These are phyloP conservation scores for Mesaphorura yosii DNA, from an alignment of 1,140 invertebrate species.

Conservation along the genomic window DNA sequence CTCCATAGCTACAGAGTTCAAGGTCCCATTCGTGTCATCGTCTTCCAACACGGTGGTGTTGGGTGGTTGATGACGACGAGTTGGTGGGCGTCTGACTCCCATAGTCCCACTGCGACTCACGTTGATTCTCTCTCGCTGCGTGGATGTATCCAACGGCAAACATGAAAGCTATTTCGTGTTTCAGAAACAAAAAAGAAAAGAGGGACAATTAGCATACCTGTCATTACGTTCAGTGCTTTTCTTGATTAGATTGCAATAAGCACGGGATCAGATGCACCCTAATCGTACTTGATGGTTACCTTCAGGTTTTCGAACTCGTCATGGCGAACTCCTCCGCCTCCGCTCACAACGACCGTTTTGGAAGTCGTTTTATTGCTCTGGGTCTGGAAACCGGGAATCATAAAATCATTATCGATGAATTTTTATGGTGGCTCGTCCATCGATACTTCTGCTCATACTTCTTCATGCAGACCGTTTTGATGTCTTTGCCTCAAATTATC, in stretches of 20 bases:
- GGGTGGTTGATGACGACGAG: constrained; percentile 35
- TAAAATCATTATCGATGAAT: no score
- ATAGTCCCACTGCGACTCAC: constrained; percentile 40
- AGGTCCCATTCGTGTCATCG: neutral
- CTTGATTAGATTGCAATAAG: no score
- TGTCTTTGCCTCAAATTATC: no score
- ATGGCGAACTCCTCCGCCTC: constrained; percentile 4
- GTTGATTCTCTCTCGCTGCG: constrained; percentile 41
- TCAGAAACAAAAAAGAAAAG: neutral
- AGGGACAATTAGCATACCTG: no score
- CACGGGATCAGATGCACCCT: no score
- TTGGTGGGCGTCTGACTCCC: constrained; percentile 39
- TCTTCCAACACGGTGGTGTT: neutral
- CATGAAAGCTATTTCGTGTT: constrained; percentile 37
- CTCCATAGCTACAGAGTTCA: neutral
- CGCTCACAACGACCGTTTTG: constrained; percentile 27
- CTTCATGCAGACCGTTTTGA: no score
- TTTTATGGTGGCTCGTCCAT: no score
- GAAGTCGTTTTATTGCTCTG: constrained; percentile 29
- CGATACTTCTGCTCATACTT: no score
- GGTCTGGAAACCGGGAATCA: constrained; percentile 24
- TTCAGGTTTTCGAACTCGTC: constrained; percentile 31
- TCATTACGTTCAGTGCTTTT: no score
- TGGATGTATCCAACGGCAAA: constrained; percentile 41
- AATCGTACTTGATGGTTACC: no score